Evolutionary conservation across 2,113 vertebrate species (phyloP).

Genomic region (Rattus rattus): DNA sequence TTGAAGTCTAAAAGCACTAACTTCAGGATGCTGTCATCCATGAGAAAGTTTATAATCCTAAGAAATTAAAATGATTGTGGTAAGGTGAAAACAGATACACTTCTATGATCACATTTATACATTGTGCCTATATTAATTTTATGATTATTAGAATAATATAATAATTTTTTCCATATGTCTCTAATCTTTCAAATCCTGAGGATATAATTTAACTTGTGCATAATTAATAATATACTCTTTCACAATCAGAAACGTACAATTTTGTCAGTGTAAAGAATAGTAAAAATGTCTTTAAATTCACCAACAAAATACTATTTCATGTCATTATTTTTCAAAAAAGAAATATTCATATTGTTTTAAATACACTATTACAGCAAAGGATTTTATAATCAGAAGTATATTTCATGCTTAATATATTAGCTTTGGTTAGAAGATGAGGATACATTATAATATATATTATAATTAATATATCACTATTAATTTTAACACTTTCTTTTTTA

Average conservation of each 20-base stretch:
- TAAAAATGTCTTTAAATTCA: not conserved
- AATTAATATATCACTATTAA: not conserved
- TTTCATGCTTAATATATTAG: not conserved
- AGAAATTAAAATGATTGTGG: constrained; percentile 46
- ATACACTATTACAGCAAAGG: not conserved
- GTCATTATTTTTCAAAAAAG: not conserved
- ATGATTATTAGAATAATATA: constrained; percentile 9
- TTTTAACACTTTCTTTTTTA: not conserved
- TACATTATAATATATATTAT: not conserved
- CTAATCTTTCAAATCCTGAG: constrained; percentile 6
- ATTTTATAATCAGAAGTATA: not conserved
- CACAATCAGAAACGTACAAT: not conserved
- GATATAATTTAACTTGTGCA: not conserved
- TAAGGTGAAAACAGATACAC: not conserved
- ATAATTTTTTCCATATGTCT: not conserved
- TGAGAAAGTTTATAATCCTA: constrained; percentile 38
- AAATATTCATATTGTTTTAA: not conserved
- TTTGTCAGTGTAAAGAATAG: not conserved
- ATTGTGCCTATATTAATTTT: constrained; percentile 43
- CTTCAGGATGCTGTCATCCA: not conserved
- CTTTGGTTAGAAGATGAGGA: not conserved
- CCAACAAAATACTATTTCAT: not conserved
- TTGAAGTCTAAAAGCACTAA: constrained; percentile 54
- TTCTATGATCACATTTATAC: constrained; percentile 43
- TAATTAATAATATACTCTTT: not conserved